These are phyloP conservation scores for Vicugna pacos DNA, from an alignment of 2,113 vertebrate species.

Conservation along the genomic window DNA sequence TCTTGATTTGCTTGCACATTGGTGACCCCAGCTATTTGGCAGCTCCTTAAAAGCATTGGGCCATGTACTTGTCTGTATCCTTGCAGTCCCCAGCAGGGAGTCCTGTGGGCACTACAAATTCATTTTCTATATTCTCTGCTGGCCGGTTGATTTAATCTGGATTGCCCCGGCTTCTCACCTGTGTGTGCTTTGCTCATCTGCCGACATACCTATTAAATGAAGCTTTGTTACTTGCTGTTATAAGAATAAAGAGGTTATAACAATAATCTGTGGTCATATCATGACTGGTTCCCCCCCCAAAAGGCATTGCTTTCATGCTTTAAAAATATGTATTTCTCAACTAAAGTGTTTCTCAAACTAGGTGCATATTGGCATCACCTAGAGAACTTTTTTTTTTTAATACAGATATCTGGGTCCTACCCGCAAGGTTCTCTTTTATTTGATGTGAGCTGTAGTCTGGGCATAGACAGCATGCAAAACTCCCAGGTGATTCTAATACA, in stretches of 20 bases:
- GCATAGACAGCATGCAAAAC: background rate
- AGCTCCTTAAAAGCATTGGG: too few species aligned
- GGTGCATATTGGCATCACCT: too few species aligned
- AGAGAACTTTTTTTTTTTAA: background rate
- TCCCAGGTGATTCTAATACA: too few species aligned
- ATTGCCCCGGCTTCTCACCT: background rate
- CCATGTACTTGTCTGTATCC: background rate
- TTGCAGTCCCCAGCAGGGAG: too few species aligned
- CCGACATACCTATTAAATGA: background rate
- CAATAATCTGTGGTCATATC: background rate
- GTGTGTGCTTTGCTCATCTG: background rate
- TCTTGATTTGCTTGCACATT: background rate
- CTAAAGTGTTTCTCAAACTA: background rate
- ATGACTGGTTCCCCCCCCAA: background rate
- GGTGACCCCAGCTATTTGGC: background rate
- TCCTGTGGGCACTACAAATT: background rate
- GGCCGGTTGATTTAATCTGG: accelerated
- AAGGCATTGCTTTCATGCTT: background rate
- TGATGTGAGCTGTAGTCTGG: background rate
- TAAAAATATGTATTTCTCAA: background rate
- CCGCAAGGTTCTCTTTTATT: background rate
- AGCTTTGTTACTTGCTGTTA: background rate
- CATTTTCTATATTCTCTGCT: background rate
- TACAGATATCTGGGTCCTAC: accelerated
- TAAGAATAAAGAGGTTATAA: background rate